Conservation (phyloP, 2,797 vertebrate genomes). For the Thalassophryne amazonica region DNA sequence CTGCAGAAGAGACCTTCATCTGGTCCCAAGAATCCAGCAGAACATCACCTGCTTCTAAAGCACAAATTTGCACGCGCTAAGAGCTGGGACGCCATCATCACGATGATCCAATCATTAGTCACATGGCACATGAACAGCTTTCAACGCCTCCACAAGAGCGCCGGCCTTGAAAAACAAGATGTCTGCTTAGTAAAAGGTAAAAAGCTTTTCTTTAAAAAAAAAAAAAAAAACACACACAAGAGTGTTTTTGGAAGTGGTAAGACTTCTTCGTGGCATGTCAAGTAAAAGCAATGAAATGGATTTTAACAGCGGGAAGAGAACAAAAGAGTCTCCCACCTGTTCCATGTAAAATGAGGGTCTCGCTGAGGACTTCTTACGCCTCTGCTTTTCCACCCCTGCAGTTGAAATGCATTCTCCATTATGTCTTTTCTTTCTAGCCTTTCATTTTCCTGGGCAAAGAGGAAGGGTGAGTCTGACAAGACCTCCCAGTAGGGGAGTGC, state of each 20-base stretch:
- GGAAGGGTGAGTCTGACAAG: slow-evolving; percentile 72
- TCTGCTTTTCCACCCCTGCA: slow-evolving; percentile 77
- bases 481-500: slow-evolving; percentile 77
- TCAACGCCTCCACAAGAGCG: slow-evolving; percentile 62
- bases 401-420: slow-evolving; percentile 82
- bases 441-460: slow-evolving; percentile 78
- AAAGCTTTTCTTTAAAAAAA: too few relatives aligned
- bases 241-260: slow-evolving; percentile 60
- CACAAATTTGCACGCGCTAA: too few relatives aligned
- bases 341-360: slow-evolving; percentile 82
- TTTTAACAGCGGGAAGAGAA: slow-evolving; percentile 83
- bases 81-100: slow-evolving; percentile 46
- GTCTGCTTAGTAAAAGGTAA: slow-evolving; percentile 58
- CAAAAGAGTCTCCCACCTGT: slow-evolving; percentile 84
- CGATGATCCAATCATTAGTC: slow-evolving; percentile 60
- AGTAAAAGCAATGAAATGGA: slow-evolving; percentile 81
- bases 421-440: slow-evolving; percentile 79
- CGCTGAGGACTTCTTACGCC: slow-evolving; percentile 76
- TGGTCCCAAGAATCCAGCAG: too few relatives aligned
- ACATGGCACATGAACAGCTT: slow-evolving; percentile 57
- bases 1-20: too few relatives aligned
- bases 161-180: slow-evolving; percentile 51
- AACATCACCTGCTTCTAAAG: too few relatives aligned
- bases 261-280: slow-evolving; percentile 76
- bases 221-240: too few relatives aligned